Base-by-base conservation (phyloP, 2,113 vertebrate species). In the Clupea harengus region DNA sequence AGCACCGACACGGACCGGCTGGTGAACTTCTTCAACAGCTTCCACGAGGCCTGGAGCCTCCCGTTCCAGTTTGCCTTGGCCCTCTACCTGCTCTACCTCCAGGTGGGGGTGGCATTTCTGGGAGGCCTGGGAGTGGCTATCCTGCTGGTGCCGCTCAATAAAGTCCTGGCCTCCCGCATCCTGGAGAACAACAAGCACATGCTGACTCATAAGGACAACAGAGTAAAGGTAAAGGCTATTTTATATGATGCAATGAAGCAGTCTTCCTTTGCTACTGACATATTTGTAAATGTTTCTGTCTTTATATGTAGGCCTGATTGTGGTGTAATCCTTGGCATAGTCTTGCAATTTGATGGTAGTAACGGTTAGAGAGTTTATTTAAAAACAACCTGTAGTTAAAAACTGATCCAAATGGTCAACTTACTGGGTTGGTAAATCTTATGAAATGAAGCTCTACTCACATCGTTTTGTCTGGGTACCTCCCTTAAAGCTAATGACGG, bases 11-110 rank as follows among this genome's bases (percentile, higher is more conserved):
- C 96, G 0, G 92, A 95, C 88, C 94, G 98, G 5, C 86, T 99
- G 86, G 91, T 96, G 75, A 98, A 97, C 94, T 99, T 99, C 92
- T 97, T 96, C 82, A 88, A 86, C 88, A 97, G 96, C 83, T 98
- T 99, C 91, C 98, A 99, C 0, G 98, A 99, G 83, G 89, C 97
- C 45, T 99, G 98, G 98, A 97, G 97, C 89, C 91, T 99, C 45
- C 98, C 98, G 6, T 92, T 99, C 88, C 94, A 90, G 88, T 95
- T 99, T 57, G 89, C 91, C 39, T 87, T 99, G 92, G 95, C 96
- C 20, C 97, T 99, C 32, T 99, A 97, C 94, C 92, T 99, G 87
- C 93, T 99, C 0, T 95, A 99, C 88, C 94, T 95, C 88, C 97
- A 99, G 93, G 97, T 99, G 87, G 98, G 96, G 0, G 32, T 97